Conservation (phyloP, 92 coral and sea anemone genomes). For the Zoanthus solanderi region DNA sequence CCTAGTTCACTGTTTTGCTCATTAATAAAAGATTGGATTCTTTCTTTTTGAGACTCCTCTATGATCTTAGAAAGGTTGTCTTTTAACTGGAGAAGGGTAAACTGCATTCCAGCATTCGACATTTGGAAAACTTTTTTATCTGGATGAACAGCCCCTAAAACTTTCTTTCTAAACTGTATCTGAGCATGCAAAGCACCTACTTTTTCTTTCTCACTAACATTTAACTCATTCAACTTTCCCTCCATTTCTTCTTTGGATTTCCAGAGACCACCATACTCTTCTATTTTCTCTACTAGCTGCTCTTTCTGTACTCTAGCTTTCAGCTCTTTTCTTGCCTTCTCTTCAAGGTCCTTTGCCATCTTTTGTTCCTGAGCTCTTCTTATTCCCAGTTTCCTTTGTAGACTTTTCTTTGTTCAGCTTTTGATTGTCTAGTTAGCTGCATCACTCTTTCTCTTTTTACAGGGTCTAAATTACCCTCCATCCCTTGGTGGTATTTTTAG, state of each 20-base stretch:
- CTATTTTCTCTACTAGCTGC: slow-evolving; percentile 34
- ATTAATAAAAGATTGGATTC: no score
- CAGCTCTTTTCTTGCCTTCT: slow-evolving; percentile 3
- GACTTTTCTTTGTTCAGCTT: no score
- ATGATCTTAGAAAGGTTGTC: no score
- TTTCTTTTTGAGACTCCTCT: no score
- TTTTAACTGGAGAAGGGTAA: no score
- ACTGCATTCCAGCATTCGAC: slow-evolving; percentile 21
- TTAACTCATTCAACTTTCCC: background rate
- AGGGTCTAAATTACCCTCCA: background rate
- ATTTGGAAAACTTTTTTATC: slow-evolving; percentile 18
- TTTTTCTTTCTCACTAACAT: background rate
- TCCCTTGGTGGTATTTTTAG: background rate
- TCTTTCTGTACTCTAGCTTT: slow-evolving; percentile 31
- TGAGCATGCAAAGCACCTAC: slow-evolving; percentile 18
- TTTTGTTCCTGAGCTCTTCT: no score
- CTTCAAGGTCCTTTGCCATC: background rate
- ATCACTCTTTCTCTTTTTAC: no score
- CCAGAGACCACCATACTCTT: slow-evolving; percentile 41
- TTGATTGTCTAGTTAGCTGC: no score
- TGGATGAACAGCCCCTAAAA: slow-evolving; percentile 45
- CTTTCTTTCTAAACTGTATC: slow-evolving; percentile 27
- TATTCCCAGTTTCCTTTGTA: no score
- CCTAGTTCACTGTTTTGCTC: no score
- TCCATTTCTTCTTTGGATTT: background rate